Base-by-base conservation (phyloP, 1,140 invertebrate species). In the Polyergus mexicanus region DNA sequence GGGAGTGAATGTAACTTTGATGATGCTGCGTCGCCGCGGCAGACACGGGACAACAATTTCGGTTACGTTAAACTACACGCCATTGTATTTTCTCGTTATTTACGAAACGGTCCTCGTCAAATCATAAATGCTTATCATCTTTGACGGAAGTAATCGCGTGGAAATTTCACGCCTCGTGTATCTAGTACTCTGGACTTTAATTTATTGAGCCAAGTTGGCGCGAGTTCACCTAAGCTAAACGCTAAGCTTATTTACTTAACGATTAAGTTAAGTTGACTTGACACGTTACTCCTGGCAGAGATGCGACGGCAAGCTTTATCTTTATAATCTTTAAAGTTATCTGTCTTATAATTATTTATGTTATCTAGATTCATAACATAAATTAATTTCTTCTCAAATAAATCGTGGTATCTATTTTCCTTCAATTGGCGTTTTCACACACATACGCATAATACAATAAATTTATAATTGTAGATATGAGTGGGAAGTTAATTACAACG, bases 211-310 rank as follows among this genome's bases (percentile, higher is more conserved):
- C 62, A 83, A 83, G 66, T 83, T 83, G 68, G 32, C 68, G 54
- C 38, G 60, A 83, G 78, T 83, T 83, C 41, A 47, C 54, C 54
- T 28, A 51, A 51, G 78, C 68, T 83, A 83, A 83, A 83, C 78
- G 78, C 68, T 74, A 74, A 83, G 78, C 78, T 83, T 83, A 83
- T 83, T 83, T 83, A 83, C 54, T 83, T 74, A 74, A 83, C 74
- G 68, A 83, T 83, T 74, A 72, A 74, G 78, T 83, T 35, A 54
- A 83, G 54, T 83, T 35, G 54, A 56, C 68, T 74, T 38, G 78
- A 83, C 54, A 56, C n/a, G 25, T 83, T 83, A 47, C 68, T 72
- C 1, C 19, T 51, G 58, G 65, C 22, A 35, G 38, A 81, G 6
- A 65, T 25, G 63, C 22, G 51, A 28, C 38, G 38, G 25, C 28